phyloP scores from a whole-genome alignment of 2,888 invertebrate genomes.

The Philereme transversata region DNA sequence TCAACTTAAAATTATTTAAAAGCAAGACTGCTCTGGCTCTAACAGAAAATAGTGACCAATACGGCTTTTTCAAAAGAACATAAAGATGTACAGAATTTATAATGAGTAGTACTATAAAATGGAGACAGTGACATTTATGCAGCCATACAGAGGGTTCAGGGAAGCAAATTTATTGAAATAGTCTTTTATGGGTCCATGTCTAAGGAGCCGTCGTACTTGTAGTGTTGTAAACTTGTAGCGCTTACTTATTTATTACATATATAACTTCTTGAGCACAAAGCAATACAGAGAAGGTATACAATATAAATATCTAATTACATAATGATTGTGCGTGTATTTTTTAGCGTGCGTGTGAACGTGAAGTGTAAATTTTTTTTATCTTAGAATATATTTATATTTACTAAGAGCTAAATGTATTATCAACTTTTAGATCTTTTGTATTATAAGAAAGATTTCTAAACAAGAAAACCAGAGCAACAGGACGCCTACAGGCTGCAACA shows the following conservation, averaged over 20 bases:
- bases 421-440: constrained; percentile 1
- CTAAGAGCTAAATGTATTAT: no score
- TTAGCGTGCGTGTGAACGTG: no score
- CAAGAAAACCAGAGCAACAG: constrained; percentile 42
- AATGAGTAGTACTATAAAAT: constrained; percentile 8
- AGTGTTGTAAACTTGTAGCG: not conserved
- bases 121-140: not conserved
- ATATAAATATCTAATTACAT: no score
- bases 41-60: not conserved
- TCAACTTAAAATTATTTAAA: not conserved
- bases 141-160: not conserved
- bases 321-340: no score
- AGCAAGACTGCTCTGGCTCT: not conserved
- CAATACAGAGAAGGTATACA: no score
- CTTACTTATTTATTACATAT: constrained; percentile 3
- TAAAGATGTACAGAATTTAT: constrained; percentile 1
- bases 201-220: not conserved
- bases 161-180: constrained; percentile 8
- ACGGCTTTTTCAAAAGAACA: constrained; percentile 5
- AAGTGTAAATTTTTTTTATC: no score
- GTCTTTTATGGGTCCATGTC: constrained; percentile 5
- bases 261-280: no score
- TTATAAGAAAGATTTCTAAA: no score
- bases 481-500: constrained; percentile 42
- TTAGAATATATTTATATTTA: no score